phyloP scores from a whole-genome alignment of 2,888 invertebrate species.

The Tolmerus cingulatus region DNA sequence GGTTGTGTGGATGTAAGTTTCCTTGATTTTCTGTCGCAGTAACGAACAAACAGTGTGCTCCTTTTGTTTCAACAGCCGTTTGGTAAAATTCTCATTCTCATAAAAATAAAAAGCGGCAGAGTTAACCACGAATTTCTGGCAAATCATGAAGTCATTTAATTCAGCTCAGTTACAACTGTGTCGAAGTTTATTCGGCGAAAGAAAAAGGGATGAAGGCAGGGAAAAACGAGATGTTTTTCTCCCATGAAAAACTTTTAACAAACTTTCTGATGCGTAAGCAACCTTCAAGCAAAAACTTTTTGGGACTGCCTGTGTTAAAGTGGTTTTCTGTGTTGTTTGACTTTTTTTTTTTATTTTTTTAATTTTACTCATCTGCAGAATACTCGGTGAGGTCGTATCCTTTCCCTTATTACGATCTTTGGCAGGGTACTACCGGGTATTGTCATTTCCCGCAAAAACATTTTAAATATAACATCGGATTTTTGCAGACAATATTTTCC shows the following conservation, averaged over 20 bases:
- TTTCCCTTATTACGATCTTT: neutral
- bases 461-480: neutral
- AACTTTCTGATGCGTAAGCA: slow-evolving; percentile 35
- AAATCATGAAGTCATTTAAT: slow-evolving; percentile 34
- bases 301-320: neutral
- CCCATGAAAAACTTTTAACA: slow-evolving; percentile 27
- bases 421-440: neutral
- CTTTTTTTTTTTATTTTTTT: neutral
- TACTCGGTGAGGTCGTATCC: neutral
- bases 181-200: neutral
- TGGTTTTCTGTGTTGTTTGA: slow-evolving; percentile 17
- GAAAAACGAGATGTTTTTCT: slow-evolving; percentile 29
- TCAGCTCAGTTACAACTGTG: neutral
- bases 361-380: neutral
- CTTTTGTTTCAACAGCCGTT: neutral
- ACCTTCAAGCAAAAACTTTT: slow-evolving; percentile 16
- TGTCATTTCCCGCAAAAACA: neutral
- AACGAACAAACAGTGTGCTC: neutral
- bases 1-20: neutral
- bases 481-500: neutral
- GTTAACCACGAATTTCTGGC: slow-evolving; percentile 9
- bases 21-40: neutral
- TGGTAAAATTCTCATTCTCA: neutral
- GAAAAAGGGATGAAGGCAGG: neutral
- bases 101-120: neutral